Evolutionary conservation across 2,888 invertebrate species (phyloP), one percentile per base, ranked within the genome.

Genomic region (Acrocera orbiculus): DNA sequence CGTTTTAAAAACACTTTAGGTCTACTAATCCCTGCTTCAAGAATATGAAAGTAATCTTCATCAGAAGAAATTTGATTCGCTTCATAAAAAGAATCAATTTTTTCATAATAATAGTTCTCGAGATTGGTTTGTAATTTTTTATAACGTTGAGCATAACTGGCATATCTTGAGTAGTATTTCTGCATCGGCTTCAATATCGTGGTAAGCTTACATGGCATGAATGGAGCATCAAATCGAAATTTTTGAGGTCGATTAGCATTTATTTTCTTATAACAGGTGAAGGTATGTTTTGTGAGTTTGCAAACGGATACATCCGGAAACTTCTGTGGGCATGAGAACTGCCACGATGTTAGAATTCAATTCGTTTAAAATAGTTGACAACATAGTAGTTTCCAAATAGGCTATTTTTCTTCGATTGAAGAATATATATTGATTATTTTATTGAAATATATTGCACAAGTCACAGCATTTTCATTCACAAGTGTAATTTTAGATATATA

Each of bases 1-100:
- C 56, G 44, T 45, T 53, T 51, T 30, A 42, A 31, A 34, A 59
- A 51, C 19, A 57, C 40, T 41, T 34, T 47, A 42, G 57, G 53
- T 46, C 56, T 38, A 36, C 17, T 44, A 9, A 55, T 52, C 33
- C 50, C 52, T 42, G 54, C 50, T 41, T 43, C 24, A 42, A 39
- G 14, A 14, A 48, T 44, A 33, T 44, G 30, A 15, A 32, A 25
- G 30, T 53, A 53, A 37, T 51, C 29, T 27, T 48, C 46, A 44
- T 48, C 46, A 14, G 46, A 47, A 38, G 23, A 27, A 41, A 51
- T 47, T 41, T 32, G 27, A 47, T 50, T 50, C 28, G 43, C 27
- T 11, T 37, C 8, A 39, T 50, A 50, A 42, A 46, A 50, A 16
- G 44, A 34, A 40, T 49, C 46, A 43, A 51, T 40, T 43, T 46